Evolutionary conservation across 2,888 invertebrate species (phyloP).

Genomic region (Encarsia formosa): DNA sequence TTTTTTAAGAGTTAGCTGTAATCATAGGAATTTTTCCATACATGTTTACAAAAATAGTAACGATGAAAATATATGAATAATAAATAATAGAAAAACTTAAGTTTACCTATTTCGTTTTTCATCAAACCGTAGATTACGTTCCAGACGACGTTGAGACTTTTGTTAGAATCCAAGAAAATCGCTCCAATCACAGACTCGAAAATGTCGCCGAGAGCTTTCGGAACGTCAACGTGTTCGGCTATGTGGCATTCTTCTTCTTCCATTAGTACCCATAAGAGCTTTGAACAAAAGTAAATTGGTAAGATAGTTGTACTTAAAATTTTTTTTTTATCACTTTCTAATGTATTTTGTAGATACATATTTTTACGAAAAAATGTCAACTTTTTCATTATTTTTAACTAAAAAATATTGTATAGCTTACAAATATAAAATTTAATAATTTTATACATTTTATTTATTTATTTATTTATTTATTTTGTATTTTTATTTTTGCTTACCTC

Average conservation of each 20-base stretch:
- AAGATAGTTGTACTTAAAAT: no score
- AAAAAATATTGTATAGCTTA: constrained; percentile 4
- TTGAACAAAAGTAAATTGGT: constrained; percentile 20
- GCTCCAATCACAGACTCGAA: constrained; percentile 91
- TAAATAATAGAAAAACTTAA: background rate
- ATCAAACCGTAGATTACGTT: constrained; percentile 76
- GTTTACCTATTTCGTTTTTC: constrained; percentile 75
- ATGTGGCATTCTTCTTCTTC: constrained; percentile 63
- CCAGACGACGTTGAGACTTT: constrained; percentile 74
- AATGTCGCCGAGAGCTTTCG: constrained; percentile 88
- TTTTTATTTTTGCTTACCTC: no score
- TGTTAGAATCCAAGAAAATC: constrained; percentile 69
- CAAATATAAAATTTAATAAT: constrained; percentile 1
- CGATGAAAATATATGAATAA: background rate
- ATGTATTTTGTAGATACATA: background rate
- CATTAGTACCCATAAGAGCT: constrained; percentile 57
- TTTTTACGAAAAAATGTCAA: background rate
- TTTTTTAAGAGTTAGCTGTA: no score
- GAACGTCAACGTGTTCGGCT: constrained; percentile 82
- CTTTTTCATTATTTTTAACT: constrained; percentile 6
- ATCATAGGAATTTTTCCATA: background rate
- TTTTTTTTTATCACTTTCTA: no score
- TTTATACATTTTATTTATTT: background rate
- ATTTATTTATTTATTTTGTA: no score
- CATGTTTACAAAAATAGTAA: background rate